Conservation (phyloP, 1,140 invertebrate species). For the Psilanteris sp. region DNA sequence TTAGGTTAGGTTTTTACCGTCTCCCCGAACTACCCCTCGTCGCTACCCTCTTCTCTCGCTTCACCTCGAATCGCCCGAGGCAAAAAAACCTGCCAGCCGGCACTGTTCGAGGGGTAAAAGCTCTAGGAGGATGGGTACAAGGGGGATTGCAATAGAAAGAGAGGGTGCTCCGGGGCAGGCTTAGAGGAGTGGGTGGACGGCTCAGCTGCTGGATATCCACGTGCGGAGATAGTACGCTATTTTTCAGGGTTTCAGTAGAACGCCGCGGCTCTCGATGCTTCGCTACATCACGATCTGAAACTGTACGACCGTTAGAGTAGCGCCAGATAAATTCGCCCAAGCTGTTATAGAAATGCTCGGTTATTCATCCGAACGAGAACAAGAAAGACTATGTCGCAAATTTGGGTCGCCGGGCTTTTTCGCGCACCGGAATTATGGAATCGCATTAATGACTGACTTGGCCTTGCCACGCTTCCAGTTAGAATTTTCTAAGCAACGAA, state of each 20-base stretch:
- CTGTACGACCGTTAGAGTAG: constrained; percentile 10
- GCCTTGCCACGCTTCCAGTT: constrained; percentile 5
- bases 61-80: constrained; percentile 69
- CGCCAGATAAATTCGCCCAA: constrained; percentile 34
- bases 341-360: constrained; percentile 8
- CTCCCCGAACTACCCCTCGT: constrained; percentile 15
- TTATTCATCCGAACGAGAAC: constrained; percentile 2
- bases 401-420: constrained; percentile 38
- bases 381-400: not conserved
- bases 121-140: constrained; percentile 55
- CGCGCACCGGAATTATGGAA: constrained; percentile 7
- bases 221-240: constrained; percentile 69
- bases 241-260: constrained; percentile 70
- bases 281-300: constrained; percentile 41
- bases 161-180: constrained; percentile 44
- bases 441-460: constrained; percentile 33
- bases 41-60: constrained; percentile 43
- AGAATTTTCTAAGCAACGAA: not conserved
- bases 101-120: constrained; percentile 61
- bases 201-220: constrained; percentile 62
- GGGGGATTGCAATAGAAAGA: constrained; percentile 42
- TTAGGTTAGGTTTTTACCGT: constrained; percentile 74
- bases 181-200: constrained; percentile 38
- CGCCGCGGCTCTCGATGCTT: constrained; percentile 49
- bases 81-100: constrained; percentile 74